Conservation (phyloP, 2,797 vertebrate genomes). For the Acomys russatus region DNA sequence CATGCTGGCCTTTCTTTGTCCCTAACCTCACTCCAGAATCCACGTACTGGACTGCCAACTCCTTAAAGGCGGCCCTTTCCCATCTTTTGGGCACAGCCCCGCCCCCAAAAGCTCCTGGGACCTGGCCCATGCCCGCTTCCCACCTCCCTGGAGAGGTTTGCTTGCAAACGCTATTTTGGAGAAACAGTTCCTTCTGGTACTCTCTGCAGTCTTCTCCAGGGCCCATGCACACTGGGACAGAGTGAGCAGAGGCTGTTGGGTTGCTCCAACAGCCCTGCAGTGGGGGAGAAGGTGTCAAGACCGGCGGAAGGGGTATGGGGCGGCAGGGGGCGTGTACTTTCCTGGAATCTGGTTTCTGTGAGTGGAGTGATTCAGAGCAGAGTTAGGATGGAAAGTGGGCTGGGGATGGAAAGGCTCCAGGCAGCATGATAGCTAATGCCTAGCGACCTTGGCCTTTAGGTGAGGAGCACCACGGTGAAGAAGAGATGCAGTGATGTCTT, state of each 20-base stretch:
- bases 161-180: not conserved
- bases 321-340: not conserved
- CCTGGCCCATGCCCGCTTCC: not conserved
- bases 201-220: not conserved
- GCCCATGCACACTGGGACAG: not conserved
- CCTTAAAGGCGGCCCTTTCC: not conserved
- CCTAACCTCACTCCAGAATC: not conserved
- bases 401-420: not conserved
- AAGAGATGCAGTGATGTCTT: fast-evolving
- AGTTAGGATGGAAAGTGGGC: not conserved
- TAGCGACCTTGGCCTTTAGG: not conserved
- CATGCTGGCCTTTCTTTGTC: not conserved
- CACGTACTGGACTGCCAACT: not conserved
- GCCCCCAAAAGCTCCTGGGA: not conserved
- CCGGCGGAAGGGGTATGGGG: not conserved
- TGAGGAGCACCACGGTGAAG: fast-evolving
- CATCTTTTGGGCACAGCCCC: not conserved
- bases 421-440: not conserved
- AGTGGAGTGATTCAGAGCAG: not conserved
- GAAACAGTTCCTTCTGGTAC: not conserved
- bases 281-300: not conserved
- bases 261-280: not conserved
- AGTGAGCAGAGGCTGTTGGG: not conserved
- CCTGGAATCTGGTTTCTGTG: not conserved
- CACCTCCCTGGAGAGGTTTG: not conserved